Evolutionary conservation across 2,888 invertebrate genomes (phyloP), one percentile per base, ranked within the genome.

Genomic region (Scelioninae gen. 1): DNA sequence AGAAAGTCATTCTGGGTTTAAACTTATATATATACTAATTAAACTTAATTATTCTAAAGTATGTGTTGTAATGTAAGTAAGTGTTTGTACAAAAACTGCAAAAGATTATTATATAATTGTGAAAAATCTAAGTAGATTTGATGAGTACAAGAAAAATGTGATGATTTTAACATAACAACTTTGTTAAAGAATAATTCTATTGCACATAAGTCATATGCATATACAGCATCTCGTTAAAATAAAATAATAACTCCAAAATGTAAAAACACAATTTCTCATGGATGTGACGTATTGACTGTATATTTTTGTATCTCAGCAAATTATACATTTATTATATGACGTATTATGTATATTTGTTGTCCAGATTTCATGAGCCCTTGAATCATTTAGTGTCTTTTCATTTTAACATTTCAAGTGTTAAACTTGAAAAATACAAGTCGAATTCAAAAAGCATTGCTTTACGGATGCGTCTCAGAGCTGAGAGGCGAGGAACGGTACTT

Each of bases 351-450:
- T 9, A 34, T 34, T 34, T 34, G 5, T 29, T 9, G 45, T 45
- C 62, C 10, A 13, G 13, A 45, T 32, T 31, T 62, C 15, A 9
- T 15, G 45, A 45, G 8, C n/a, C 32, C n/a, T 15, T 13, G 47
- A 47, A 63, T 49, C 15, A 23, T 13, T 13, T 15, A 63, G 63
- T 63, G 47, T 32, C 63, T 63, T 34, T 62, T 47, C 45, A 34
- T 63, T 43, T 34, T 29, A 47, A 38, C 23, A 65, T 23, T 51
- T 65, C 23, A 65, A 65, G 51, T 65, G 63, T 63, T 63, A 63
- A 63, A 63, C 23, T 65, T 53, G 23, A 66, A 66, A 66, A 66
- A 38, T 38, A 10, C 51, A 10, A 40, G 34, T n/a, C 13, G 13
- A 9, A 55, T 68, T 68, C 15, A 10, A 55, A 68, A 68, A 29